phyloP scores from a whole-genome alignment of 2,113 vertebrate genomes.

The Nyctibius bracteatus region DNA sequence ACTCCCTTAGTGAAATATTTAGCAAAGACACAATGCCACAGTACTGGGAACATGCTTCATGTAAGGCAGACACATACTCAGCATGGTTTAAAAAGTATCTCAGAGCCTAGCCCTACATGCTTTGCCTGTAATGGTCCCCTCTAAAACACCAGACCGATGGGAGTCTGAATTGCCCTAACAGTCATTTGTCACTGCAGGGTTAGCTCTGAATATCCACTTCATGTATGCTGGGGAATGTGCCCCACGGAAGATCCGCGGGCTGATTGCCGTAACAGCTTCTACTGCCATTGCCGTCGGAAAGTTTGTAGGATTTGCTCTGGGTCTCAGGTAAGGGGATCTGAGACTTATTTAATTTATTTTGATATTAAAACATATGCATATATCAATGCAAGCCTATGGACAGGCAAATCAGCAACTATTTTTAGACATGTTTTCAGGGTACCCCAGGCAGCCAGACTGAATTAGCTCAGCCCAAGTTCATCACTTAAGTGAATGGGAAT shows the following conservation, averaged over 20 bases:
- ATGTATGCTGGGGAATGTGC: constrained; percentile 78
- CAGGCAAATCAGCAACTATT: background rate
- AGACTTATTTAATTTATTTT: background rate
- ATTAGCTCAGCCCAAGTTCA: background rate
- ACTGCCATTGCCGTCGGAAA: constrained; percentile 73
- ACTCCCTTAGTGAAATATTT: background rate
- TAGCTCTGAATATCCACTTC: constrained; percentile 64
- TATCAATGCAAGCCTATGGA: background rate
- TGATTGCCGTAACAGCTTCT: constrained; percentile 68
- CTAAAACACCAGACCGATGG: background rate
- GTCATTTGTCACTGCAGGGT: constrained; percentile 52
- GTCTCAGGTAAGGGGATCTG: constrained; percentile 75
- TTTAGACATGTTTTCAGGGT: background rate
- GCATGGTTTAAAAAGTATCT: fast-evolving
- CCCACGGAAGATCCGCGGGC: constrained; percentile 70
- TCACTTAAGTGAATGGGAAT: background rate
- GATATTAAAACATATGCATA: background rate
- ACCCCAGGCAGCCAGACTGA: background rate
- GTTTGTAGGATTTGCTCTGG: constrained; percentile 77
- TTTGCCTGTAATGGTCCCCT: background rate
- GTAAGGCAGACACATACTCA: background rate
- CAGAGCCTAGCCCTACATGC: background rate
- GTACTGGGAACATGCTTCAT: background rate
- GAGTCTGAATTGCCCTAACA: background rate
- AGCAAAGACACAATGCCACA: fast-evolving